Conservation (phyloP, 2,113 vertebrate genomes). For the zebrafish (Danio rerio) region GRCz12tu NC_133188.1:42028501-42029000, state of each 20-base stretch:
- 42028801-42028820: slow-evolving; percentile 64
- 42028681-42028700: slow-evolving; percentile 67
- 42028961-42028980: neutral
- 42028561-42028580: slow-evolving; percentile 22
- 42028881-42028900: slow-evolving; percentile 20
- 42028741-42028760: slow-evolving; percentile 68
- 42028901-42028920: neutral
- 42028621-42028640: slow-evolving; percentile 36
- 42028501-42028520: slow-evolving; percentile 19
- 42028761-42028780: slow-evolving; percentile 68
- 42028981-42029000: neutral
- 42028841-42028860: neutral
- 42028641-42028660: slow-evolving; percentile 33
- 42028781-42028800: slow-evolving; percentile 53
- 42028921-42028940: neutral
- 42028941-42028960: neutral
- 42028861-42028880: slow-evolving; percentile 9
- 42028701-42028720: slow-evolving; percentile 73
- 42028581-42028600: slow-evolving; percentile 41
- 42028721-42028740: slow-evolving; percentile 70
- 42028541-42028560: slow-evolving; percentile 25
- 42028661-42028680: slow-evolving; percentile 48
- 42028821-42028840: slow-evolving; percentile 50
- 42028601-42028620: slow-evolving; percentile 42
- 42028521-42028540: neutral